phyloP scores from a whole-genome alignment of 2,888 invertebrate species.

The Drosophila mettleri region DNA sequence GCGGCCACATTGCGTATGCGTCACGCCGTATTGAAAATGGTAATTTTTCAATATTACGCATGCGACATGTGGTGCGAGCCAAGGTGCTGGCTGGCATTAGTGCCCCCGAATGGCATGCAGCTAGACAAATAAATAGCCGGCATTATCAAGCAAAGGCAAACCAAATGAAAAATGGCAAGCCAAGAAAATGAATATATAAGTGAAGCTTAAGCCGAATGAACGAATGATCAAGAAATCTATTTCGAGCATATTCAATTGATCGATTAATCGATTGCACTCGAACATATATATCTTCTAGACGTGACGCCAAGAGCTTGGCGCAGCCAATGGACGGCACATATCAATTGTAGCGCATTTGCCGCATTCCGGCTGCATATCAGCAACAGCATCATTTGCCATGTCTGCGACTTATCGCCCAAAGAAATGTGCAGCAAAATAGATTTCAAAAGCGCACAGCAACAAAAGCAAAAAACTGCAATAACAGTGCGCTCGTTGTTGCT shows the following conservation, averaged over 20 bases:
- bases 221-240: not conserved
- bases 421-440: conserved; percentile 76
- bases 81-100: conserved; percentile 15
- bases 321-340: conserved; percentile 42
- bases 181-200: not conserved
- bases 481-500: not conserved
- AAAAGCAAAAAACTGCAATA: conserved; percentile 29
- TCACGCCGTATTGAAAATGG: conserved; percentile 56
- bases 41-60: conserved; percentile 71
- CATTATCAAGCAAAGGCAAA: not conserved
- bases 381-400: conserved; percentile 76
- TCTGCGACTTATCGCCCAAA: conserved; percentile 82
- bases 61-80: conserved; percentile 54
- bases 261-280: too few relatives aligned
- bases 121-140: conserved; percentile 6
- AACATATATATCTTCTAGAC: too few relatives aligned
- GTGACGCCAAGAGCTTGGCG: conserved; percentile 16
- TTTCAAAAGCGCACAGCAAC: conserved; percentile 39
- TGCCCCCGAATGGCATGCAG: conserved; percentile 2
- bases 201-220: not conserved
- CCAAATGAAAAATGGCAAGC: not conserved
- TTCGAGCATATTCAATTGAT: not conserved
- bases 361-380: conserved; percentile 52
- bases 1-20: conserved; percentile 59
- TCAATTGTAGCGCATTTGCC: conserved; percentile 52